Evolutionary conservation across 2,888 invertebrate species (phyloP), one percentile per base, ranked within the genome.

Genomic region (Caenorhabditis becei): DNA sequence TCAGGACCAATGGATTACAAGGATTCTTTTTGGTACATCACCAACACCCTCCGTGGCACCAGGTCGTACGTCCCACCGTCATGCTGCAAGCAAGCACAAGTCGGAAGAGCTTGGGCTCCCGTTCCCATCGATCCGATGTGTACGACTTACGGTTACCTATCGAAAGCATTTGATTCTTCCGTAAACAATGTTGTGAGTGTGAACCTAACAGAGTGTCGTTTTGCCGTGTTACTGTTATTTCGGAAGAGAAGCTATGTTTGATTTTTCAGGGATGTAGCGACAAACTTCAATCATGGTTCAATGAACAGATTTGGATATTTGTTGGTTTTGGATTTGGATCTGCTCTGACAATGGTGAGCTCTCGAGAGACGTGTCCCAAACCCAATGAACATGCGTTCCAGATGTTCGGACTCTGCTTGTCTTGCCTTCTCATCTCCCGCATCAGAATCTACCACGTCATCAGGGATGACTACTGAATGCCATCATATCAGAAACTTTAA

Each of bases 1-100:
- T 65, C 74, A 37, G 86, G 87, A 0, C 84, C 89, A 1, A 53
- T 59, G 8, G 90, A 90, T 66, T 90, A 90, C 80, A 72, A 87
- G 41, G 84, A 86, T 53, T 88, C 89, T n/a, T 90, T 88, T 77
- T 90, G 90, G 90, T 90, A 87, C 62, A 80, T 89, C 7, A 90
- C 89, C 8, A 90, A 90, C 78, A 86, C 79, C 1, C 77, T 87
- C 18, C 49, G 89, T 24, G 90, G 90, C 16, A 90, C 90, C 5
- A 51, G 86, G 32, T 87, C 88, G 8, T 90, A 83, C 58, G 89
- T 90, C 28, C 90, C 90, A 7, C 72, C 61, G 0, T 88, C 88
- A 2, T 90, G 90, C 61, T 90, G 90, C 65, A 84, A 83, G 37
- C 90, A 90, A 71, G 84, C 89, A 0, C 83, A 85, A 62, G 49